These are phyloP conservation scores for Solenodon paradoxus DNA, from an alignment of 2,113 vertebrate species.

Conservation along the genomic window DNA sequence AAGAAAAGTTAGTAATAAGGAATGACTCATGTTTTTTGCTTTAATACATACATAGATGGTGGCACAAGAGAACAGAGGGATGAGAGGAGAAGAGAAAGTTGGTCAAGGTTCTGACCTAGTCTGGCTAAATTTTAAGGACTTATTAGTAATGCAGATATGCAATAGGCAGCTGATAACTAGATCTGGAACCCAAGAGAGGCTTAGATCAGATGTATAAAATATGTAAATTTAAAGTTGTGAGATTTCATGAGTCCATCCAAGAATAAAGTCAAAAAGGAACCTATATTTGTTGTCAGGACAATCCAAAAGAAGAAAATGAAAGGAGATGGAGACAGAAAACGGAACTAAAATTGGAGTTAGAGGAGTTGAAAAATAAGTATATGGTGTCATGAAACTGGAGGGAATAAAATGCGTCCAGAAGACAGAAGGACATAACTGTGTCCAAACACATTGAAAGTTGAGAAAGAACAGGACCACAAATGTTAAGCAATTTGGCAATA, in stretches of 20 bases:
- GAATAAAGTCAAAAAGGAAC: not conserved
- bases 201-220: not conserved
- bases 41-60: not conserved
- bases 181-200: not conserved
- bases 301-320: not conserved
- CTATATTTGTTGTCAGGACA: not conserved
- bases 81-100: not conserved
- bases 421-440: not conserved
- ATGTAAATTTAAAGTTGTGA: not conserved
- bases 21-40: not conserved
- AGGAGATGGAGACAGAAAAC: not conserved
- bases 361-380: not conserved
- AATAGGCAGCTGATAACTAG: not conserved
- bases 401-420: not conserved
- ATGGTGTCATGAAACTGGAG: not conserved
- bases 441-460: not conserved
- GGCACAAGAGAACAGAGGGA: not conserved
- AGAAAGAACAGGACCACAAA: not conserved
- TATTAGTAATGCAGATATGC: not conserved
- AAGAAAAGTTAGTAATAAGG: not conserved
- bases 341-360: not conserved
- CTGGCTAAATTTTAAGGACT: not conserved
- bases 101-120: not conserved
- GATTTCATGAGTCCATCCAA: not conserved
- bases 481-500: not conserved